Conservation (phyloP, 2,888 invertebrate genomes). For the Falcaria lacertinaria region DNA sequence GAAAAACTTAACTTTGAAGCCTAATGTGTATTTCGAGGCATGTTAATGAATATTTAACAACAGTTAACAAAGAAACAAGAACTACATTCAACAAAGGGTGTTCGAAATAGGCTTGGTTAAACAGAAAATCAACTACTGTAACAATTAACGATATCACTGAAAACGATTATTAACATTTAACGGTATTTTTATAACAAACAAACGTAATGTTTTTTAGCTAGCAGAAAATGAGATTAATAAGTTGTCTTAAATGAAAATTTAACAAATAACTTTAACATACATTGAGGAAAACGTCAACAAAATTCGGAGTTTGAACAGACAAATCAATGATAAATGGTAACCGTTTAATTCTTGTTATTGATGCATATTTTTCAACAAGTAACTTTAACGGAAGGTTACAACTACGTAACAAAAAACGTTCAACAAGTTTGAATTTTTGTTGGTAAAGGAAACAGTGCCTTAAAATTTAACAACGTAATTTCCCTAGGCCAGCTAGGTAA, state of each 20-base stretch:
- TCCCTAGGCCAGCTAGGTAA: conserved; percentile 20
- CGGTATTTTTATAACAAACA: no score
- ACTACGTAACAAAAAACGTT: conserved; percentile 8
- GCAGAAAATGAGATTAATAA: no score
- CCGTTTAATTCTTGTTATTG: not conserved
- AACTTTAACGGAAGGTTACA: not conserved
- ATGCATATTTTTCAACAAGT: not conserved
- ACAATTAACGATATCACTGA: not conserved
- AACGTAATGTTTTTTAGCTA: no score
- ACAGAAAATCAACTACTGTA: not conserved
- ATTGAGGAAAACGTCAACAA: no score
- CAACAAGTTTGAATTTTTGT: not conserved
- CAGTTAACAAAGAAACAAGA: not conserved
- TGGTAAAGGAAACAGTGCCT: not conserved
- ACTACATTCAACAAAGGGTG: not conserved
- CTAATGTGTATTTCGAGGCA: not conserved
- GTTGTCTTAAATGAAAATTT: not conserved
- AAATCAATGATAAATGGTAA: not conserved
- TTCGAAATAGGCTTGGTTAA: not conserved
- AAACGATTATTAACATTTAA: no score
- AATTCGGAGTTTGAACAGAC: not conserved
- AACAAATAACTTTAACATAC: not conserved
- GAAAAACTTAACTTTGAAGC: not conserved
- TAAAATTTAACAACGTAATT: not conserved
- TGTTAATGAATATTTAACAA: not conserved